Percentiles rank a stretch among this genome's conserved stretches.
Conservation (phyloP, 2,888 invertebrate genomes). For the Drosophila longiperda region DNA sequence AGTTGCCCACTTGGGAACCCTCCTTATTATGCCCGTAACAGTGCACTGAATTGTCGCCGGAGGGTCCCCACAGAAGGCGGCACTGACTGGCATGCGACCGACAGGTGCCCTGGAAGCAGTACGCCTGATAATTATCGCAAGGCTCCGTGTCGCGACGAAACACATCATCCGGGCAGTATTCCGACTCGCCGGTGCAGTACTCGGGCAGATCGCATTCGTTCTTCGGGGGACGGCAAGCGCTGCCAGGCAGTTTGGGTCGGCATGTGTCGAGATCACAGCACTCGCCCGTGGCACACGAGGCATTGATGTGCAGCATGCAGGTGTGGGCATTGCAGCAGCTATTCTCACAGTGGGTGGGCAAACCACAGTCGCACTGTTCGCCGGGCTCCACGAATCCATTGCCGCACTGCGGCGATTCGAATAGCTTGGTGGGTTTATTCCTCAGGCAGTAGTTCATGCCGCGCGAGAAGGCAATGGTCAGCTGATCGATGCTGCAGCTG, state of each 20-base stretch:
- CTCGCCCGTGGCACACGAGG: constrained; percentile 96
- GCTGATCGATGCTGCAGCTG: constrained; percentile 95
- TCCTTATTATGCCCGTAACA: constrained; percentile 93
- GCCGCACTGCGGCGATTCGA: constrained; percentile 95
- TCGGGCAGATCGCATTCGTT: constrained; percentile 98
- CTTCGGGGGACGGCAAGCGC: constrained; percentile 91
- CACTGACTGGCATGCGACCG: constrained; percentile 96
- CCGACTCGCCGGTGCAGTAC: constrained; percentile 96
- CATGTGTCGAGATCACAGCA: constrained; percentile 94
- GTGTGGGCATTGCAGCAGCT: constrained; percentile 93
- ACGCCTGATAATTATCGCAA: constrained; percentile 92
- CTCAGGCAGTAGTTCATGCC: constrained; percentile 98
- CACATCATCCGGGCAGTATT: constrained; percentile 96
- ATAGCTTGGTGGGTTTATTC: constrained; percentile 93
- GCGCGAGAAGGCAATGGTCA: constrained; percentile 95
- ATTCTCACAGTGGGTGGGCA: constrained; percentile 91
- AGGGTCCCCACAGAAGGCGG: constrained; percentile 96
- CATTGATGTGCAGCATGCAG: constrained; percentile 94
- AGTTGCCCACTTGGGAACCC: constrained; percentile 94
- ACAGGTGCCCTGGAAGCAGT: constrained; percentile 95
- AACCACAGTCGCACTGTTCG: constrained; percentile 97
- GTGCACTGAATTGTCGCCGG: constrained; percentile 92
- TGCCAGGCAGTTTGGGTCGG: constrained; percentile 84
- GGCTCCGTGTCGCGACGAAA: constrained; percentile 94
- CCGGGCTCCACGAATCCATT: constrained; percentile 98